Evolutionary conservation across 2,888 invertebrate genomes (phyloP), one percentile per base, ranked within the genome.

Genomic region (Tanytarsus gracilentus): DNA sequence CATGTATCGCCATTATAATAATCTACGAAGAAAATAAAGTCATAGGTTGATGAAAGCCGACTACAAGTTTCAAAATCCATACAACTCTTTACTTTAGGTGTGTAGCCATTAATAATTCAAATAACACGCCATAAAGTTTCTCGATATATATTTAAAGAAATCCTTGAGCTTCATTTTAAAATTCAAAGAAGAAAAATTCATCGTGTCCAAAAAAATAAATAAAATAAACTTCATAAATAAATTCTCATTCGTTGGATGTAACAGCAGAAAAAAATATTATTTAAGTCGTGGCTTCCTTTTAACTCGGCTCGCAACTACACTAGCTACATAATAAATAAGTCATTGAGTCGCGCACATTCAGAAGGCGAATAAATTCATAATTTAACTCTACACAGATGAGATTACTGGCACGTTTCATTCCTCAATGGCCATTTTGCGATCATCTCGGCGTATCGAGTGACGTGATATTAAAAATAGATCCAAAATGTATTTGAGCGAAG

Each of bases 251-350:
- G 36, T 36, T 36, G 36, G 36, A 36, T 36, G 36, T 36, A 36
- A n/a, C 5, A 36, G 36, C 16, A 14, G 36, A 36, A 14, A 33
- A 11, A n/a, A n/a, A 39, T n/a, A 39, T 39, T 11, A 44, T 6
- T 21, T 16, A 44, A 44, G 44, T 44, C 36, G 36, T 53, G 53
- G 53, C 53, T 53, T 53, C 53, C 53, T 36, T 53, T 53, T 52
- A 11, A 11, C 33, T 33, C 21, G 16, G 8, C 5, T 9, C 5
- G 16, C 16, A 16, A 16, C 26, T 18, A 36, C 36, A 29, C 36
- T 53, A 53, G 29, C 36, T 53, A 36, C 53, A 53, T 36, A 53
- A 53, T 53, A 53, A 53, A 53, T 53, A 53, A 53, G 53, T 36
- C 36, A 53, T 53, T 53, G 53, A 53, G 27, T 44, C n/a, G n/a